Evolutionary conservation across 2,113 vertebrate species (phyloP), one percentile per base, ranked within the genome.

Genomic region (Condylura cristata): DNA sequence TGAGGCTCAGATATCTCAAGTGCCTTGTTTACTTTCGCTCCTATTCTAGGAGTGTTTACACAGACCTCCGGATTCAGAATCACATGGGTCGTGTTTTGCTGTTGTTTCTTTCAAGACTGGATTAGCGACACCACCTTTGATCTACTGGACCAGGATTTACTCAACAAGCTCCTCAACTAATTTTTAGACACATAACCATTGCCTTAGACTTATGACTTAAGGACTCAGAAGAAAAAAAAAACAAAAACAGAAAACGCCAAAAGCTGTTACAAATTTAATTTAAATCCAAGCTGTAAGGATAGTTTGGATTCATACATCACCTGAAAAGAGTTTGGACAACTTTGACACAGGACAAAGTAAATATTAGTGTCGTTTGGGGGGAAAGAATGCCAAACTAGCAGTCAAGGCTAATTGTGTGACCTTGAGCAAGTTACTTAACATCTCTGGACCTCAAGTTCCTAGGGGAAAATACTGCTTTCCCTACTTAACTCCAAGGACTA

Each of bases 401-500:
- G 82, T 89, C 61, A 84, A 91, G 81, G 89, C 86, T 93, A 90
- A 96, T 91, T 87, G 86, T 85, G 66, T 88, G 91, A 96, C 93
- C 94, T 95, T 96, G 95, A 89, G 44, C 66, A 68, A 80, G 53
- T 72, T 90, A 86, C 71, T 93, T 89, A 95, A 95, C 96, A 96
- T 96, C 85, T 65, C 87, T 63, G 81, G 66, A 89, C 71, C 83
- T 87, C 41, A 48, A 48, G 71, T 60, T 97, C 93, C 87, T 91
- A 22, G 39, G 93, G 94, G 81, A 89, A 93, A 96, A 95, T 41
- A 61, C 80, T 34, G 51, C 80, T 96, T 85, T 96, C 76, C 51
- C 86, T 53, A 71, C 90, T 95, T 85, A 96, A 94, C 76, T 96
- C 94, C 93, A 95, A 95, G 95, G 87, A 94, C 87, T 74, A 53